Base-by-base conservation (phyloP, 2,113 vertebrate genomes). In the Odocoileus virginianus region DNA sequence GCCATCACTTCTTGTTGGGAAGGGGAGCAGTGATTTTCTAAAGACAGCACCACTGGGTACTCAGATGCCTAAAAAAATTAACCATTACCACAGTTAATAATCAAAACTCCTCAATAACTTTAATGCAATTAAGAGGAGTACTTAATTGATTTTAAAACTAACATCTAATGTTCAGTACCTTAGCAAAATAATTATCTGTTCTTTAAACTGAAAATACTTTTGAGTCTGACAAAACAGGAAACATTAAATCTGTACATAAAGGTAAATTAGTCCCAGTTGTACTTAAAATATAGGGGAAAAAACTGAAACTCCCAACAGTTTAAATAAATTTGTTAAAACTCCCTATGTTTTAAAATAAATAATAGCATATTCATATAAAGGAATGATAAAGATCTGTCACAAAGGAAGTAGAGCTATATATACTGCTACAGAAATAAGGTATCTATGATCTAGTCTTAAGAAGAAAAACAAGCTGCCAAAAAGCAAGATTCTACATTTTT, bases 1-100 rank as follows among this genome's bases (percentile, higher is more conserved):
- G 99, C 99, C 98, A 99, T 99, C 78, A 99, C 98, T 96, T 99
- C 99, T 96, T 99, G 99, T 95, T 99, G 99, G 27, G 98, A 33
- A 36, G 94, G 90, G 55, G 98, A 99, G 98, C 99, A 99, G 97
- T 99, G 99, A 96, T 99, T 99, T 97, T 99, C 99, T 98, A 99
- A 97, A 28, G 99, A 99, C 36, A 99, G 98, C 50, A 99, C 98
- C 58, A 99, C n/a, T 1, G 99, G 99, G 97, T 99, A 99, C 6
- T 99, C 98, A 71, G 99, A 99, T 33, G 98, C 98, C 99, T 99
- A 98, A 52, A 95, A 4, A 98, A 43, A 96, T 83, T 87, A 95
- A 79, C 8, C 97, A 91, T 96, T 54, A 28, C 52, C 83, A 45
- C 11, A 9, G 83, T 98, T 97, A 98, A 64, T 81, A 55, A 78